These are phyloP conservation scores for Chymomyza fuscimana DNA, from an alignment of 2,888 invertebrate genomes.

Conservation along the genomic window DNA sequence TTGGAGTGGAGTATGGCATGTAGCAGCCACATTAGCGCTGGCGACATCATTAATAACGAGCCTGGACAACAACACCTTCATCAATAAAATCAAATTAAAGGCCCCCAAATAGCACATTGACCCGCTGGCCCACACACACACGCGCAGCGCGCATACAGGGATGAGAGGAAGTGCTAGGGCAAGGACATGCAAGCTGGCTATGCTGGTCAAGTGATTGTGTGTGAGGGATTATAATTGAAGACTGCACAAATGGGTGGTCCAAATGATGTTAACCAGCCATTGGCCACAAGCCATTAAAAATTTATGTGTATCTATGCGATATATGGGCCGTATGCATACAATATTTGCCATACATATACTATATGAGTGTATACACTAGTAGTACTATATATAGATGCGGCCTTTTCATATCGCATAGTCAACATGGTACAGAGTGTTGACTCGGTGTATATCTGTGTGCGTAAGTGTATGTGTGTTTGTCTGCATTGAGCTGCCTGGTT, in stretches of 20 bases:
- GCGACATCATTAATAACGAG: slow-evolving; percentile 57
- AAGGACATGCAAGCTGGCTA: not conserved
- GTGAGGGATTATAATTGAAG: slow-evolving; percentile 37
- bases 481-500: slow-evolving; percentile 10
- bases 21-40: not conserved
- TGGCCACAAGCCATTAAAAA: slow-evolving; percentile 61
- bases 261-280: slow-evolving; percentile 46
- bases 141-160: too few species aligned
- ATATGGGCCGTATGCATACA: slow-evolving; percentile 19
- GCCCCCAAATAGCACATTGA: slow-evolving; percentile 30
- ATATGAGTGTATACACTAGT: not conserved
- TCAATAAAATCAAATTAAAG: slow-evolving; percentile 63
- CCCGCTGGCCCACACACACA: not conserved
- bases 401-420: not conserved
- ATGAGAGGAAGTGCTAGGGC: not conserved
- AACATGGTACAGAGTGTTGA: not conserved
- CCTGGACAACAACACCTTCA: slow-evolving; percentile 45
- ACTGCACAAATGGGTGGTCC: slow-evolving; percentile 22
- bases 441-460: not conserved
- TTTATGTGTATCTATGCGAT: slow-evolving; percentile 24
- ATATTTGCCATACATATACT: slow-evolving; percentile 11
- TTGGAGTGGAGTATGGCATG: not conserved
- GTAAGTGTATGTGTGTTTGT: not conserved
- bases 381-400: not conserved
- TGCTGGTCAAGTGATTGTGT: slow-evolving; percentile 1